Percentiles rank a stretch among this genome's conserved stretches.
These are phyloP conservation scores for Drosophila orosa DNA, from an alignment of 1,140 invertebrate genomes.

Conservation along the genomic window DNA sequence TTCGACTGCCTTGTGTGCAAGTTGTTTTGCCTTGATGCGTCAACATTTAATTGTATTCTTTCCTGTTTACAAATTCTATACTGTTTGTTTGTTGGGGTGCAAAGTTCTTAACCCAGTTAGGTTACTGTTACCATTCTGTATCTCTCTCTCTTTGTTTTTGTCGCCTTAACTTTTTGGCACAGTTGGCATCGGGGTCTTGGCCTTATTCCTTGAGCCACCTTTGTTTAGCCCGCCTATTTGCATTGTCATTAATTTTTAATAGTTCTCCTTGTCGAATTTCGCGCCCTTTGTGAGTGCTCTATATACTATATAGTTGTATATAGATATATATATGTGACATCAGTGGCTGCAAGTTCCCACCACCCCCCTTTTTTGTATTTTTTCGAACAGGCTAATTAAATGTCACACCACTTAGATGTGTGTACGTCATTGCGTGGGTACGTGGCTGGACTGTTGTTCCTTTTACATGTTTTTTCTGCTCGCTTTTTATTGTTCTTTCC, in stretches of 20 bases:
- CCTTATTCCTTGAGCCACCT: constrained; percentile 43
- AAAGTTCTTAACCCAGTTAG: constrained; percentile 74
- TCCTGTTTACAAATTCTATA: constrained; percentile 44
- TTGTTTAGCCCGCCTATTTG: constrained; percentile 71
- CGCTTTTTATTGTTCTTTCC: constrained; percentile 16
- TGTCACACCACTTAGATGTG: constrained; percentile 51
- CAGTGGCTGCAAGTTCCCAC: constrained; percentile 32
- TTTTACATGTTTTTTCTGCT: constrained; percentile 6
- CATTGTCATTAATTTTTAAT: constrained; percentile 78
- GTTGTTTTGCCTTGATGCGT: constrained; percentile 52
- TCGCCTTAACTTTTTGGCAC: constrained; percentile 61
- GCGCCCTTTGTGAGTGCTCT: constrained; percentile 27
- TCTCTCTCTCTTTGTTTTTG: constrained; percentile 19
- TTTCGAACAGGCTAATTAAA: constrained; percentile 62
- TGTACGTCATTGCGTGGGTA: constrained; percentile 51
- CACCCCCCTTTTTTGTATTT: constrained; percentile 13
- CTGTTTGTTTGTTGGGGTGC: constrained; percentile 52
- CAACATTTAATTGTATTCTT: constrained; percentile 47
- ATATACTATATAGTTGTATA: constrained; percentile 2
- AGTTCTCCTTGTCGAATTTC: constrained; percentile 60
- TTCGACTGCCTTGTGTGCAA: constrained; percentile 60
- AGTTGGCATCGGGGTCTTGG: constrained; percentile 66
- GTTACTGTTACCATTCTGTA: constrained; percentile 11
- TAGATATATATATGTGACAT: constrained; percentile 46
- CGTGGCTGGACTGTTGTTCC: constrained; percentile 29